Evolutionary conservation across 2,888 invertebrate genomes (phyloP).

Genomic region (Apodemia mormo): DNA sequence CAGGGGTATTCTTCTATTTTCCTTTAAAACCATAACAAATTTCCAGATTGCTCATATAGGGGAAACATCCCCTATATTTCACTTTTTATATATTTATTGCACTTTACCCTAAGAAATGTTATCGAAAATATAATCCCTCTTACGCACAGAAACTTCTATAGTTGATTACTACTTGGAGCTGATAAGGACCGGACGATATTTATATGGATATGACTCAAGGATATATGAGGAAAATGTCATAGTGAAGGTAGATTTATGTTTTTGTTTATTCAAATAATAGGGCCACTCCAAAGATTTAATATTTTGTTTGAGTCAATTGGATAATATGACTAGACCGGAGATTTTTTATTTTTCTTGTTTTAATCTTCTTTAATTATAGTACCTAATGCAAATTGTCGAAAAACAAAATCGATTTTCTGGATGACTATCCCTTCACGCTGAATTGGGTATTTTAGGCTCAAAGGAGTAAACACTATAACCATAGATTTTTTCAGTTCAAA

Average conservation of each 20-base stretch:
- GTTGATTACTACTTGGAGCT: slow-evolving; percentile 73
- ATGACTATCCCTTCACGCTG: too few species aligned
- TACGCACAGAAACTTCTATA: slow-evolving; percentile 72
- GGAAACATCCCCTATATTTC: slow-evolving; percentile 55
- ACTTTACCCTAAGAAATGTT: slow-evolving; percentile 71
- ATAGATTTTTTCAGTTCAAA: too few species aligned
- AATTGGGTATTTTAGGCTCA: too few species aligned
- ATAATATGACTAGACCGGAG: not conserved
- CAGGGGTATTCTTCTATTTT: slow-evolving; percentile 58
- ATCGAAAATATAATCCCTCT: slow-evolving; percentile 81
- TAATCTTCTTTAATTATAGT: too few species aligned
- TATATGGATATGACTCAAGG: slow-evolving; percentile 46
- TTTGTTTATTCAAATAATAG: slow-evolving; percentile 18
- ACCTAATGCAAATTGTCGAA: too few species aligned
- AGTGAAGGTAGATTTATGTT: slow-evolving; percentile 16
- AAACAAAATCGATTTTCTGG: too few species aligned
- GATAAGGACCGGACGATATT: slow-evolving; percentile 54
- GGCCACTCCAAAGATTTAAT: not conserved
- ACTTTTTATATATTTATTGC: slow-evolving; percentile 74
- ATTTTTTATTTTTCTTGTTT: too few species aligned
- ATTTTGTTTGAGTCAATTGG: not conserved
- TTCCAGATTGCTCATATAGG: slow-evolving; percentile 68
- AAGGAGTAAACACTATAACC: too few species aligned
- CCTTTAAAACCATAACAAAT: slow-evolving; percentile 77
- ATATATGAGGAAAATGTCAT: slow-evolving; percentile 10